Percentiles rank a stretch among this genome's conserved stretches.
These are phyloP conservation scores for Bos indicus DNA, from an alignment of 2,113 vertebrate species.

Conservation along the genomic window DNA sequence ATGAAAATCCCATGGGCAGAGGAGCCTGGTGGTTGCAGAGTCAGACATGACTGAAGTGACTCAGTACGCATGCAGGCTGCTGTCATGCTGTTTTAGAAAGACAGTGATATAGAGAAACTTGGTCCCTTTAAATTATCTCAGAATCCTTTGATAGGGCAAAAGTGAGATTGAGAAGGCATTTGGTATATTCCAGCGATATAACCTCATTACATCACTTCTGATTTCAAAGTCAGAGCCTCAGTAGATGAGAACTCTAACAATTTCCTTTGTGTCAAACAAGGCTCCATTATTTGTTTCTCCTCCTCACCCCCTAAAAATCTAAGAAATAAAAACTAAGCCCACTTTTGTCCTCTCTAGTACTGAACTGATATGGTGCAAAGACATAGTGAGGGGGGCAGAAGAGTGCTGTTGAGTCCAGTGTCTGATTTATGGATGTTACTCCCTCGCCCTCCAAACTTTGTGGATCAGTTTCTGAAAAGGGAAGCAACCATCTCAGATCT, in stretches of 20 bases:
- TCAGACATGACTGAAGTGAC: not conserved
- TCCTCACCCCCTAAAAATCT: not conserved
- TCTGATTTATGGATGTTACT: not conserved
- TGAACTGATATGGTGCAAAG: not conserved
- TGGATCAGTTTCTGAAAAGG: not conserved
- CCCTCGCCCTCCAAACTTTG: not conserved
- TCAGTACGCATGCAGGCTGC: rapidly evolving
- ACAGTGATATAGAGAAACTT: not conserved
- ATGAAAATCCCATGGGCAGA: not conserved
- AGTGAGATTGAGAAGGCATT: not conserved
- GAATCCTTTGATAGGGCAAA: not conserved
- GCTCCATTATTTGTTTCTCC: not conserved
- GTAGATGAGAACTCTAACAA: not conserved
- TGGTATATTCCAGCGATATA: not conserved
- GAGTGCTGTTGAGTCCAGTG: not conserved
- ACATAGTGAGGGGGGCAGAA: not conserved
- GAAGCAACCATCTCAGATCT: not conserved
- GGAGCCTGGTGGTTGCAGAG: not conserved
- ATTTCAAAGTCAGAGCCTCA: not conserved
- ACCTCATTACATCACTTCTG: not conserved
- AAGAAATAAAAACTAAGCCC: not conserved
- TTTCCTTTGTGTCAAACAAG: not conserved
- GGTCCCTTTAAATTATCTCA: not conserved
- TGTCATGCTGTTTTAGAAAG: not conserved
- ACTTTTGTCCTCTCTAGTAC: not conserved